Evolutionary conservation across 2,888 invertebrate genomes (phyloP).

Genomic region (Sinotaia quadrata): DNA sequence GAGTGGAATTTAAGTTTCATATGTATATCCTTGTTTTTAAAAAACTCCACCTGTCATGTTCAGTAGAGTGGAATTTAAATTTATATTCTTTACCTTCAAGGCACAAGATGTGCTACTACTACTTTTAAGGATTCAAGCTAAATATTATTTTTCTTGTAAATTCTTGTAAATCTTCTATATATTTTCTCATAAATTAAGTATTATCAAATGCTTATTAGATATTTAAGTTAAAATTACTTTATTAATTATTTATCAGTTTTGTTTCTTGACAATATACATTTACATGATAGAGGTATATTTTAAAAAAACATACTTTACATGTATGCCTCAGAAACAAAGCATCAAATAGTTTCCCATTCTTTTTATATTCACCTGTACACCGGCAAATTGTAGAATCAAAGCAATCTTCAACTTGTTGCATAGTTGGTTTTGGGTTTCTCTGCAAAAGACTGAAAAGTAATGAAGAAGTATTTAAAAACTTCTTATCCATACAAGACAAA

Average conservation of each 20-base stretch:
- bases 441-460: slow-evolving; percentile 42
- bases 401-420: slow-evolving; percentile 80
- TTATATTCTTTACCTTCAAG: too few species aligned
- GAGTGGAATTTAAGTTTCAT: too few species aligned
- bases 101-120: too few species aligned
- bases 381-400: slow-evolving; percentile 83
- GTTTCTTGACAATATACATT: background rate
- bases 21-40: too few species aligned
- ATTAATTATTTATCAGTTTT: background rate
- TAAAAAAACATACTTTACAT: background rate
- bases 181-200: background rate
- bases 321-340: background rate
- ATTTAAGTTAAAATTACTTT: background rate
- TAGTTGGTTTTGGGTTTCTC: slow-evolving; percentile 72
- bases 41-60: too few species aligned
- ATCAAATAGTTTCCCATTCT: background rate
- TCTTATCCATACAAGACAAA: background rate
- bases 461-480: background rate
- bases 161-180: too few species aligned
- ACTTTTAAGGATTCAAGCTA: too few species aligned
- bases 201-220: background rate
- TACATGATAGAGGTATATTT: background rate
- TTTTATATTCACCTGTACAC: slow-evolving; percentile 75
- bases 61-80: too few species aligned
- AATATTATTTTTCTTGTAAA: too few species aligned